Evolutionary conservation across 2,888 invertebrate genomes (phyloP).

Genomic region (Sphaeridia pumilis): DNA sequence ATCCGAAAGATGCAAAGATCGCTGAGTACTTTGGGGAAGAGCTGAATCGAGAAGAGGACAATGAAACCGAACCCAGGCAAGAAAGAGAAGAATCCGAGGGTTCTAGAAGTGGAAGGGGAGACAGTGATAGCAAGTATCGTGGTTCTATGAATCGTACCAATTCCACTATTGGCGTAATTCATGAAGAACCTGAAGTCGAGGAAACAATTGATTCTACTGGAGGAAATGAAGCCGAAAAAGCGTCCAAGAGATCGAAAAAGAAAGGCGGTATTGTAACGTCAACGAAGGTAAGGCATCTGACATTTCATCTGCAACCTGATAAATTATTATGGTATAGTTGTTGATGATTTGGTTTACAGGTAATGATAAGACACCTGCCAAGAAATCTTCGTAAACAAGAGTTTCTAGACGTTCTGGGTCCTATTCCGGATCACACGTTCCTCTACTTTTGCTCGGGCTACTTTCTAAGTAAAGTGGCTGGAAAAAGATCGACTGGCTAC

Average conservation of each 20-base stretch:
- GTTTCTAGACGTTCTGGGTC: conserved; percentile 82
- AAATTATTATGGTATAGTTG: too few relatives aligned
- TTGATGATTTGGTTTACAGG: conserved; percentile 45
- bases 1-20: conserved; percentile 11
- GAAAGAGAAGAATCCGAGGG: background rate
- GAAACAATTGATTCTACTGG: background rate
- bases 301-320: too few relatives aligned
- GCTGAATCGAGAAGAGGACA: conserved; percentile 10
- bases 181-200: background rate
- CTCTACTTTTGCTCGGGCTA: conserved; percentile 79
- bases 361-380: conserved; percentile 80
- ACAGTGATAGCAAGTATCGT: background rate
- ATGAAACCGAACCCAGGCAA: background rate
- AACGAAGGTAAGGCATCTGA: conserved; percentile 1
- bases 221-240: background rate
- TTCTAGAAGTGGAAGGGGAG: background rate
- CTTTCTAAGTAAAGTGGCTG: conserved; percentile 59
- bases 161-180: background rate
- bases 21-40: conserved; percentile 17
- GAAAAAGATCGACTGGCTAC: conserved; percentile 53
- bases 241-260: background rate
- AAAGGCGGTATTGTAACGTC: background rate
- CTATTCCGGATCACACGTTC: conserved; percentile 80
- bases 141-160: background rate
- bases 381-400: conserved; percentile 79